Percentiles rank a stretch among this genome's conserved stretches.
Evolutionary conservation across 2,888 invertebrate species (phyloP).

Genomic region (Chrysolina americana): DNA sequence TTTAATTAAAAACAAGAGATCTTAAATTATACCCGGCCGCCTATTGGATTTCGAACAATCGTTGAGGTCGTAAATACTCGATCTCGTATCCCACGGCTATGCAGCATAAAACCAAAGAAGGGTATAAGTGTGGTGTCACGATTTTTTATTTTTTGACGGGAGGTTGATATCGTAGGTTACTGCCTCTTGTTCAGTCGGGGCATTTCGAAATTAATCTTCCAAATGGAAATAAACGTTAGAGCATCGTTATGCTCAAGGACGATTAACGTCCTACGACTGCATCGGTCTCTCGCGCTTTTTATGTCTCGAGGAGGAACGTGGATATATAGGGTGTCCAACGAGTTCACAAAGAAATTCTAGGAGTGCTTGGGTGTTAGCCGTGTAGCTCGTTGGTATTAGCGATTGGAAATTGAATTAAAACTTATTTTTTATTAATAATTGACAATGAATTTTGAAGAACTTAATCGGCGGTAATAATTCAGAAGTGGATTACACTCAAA

Average conservation of each 20-base stretch:
- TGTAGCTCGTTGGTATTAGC: too few relatives aligned
- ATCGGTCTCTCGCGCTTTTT: too few relatives aligned
- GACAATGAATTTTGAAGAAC: too few relatives aligned
- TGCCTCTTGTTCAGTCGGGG: background rate
- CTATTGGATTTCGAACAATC: constrained; percentile 48
- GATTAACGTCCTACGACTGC: constrained; percentile 24
- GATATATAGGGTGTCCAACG: too few relatives aligned
- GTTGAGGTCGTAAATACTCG: constrained; percentile 41
- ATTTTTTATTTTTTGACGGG: constrained; percentile 1
- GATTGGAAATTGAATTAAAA: too few relatives aligned
- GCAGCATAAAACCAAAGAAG: background rate
- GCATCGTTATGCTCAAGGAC: constrained; percentile 12
- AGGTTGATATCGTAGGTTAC: background rate
- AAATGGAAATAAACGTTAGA: background rate
- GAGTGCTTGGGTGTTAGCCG: too few relatives aligned
- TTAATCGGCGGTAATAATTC: too few relatives aligned
- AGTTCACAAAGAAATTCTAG: too few relatives aligned
- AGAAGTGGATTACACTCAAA: too few relatives aligned
- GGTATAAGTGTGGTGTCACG: background rate
- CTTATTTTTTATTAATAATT: too few relatives aligned
- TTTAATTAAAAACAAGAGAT: constrained; percentile 49
- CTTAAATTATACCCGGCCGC: constrained; percentile 47
- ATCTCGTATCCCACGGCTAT: constrained; percentile 12
- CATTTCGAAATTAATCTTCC: constrained; percentile 17
- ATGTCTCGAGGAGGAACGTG: too few relatives aligned